Base-by-base conservation (phyloP, 2,888 invertebrate genomes). In the Cylloceria caligata region DNA sequence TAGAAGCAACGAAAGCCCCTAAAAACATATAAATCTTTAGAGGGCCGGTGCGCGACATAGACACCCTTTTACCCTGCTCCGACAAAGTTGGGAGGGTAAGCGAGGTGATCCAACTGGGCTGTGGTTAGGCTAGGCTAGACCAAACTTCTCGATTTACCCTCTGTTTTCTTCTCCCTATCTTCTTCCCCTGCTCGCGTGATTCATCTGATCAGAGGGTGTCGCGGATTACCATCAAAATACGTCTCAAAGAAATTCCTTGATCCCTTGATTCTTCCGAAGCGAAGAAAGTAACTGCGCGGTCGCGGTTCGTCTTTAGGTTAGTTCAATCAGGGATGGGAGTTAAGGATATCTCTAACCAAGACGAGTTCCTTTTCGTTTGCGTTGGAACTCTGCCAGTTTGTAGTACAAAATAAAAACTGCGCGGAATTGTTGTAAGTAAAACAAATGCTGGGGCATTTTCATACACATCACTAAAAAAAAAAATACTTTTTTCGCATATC, bases 211-310 rank as follows among this genome's bases (percentile, higher is more conserved):
- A 55, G 75, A 49, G 73, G 74, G 82, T 82, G 84, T 85, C 81
- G 68, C 83, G 88, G 89, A 89, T 91, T 90, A 90, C 88, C 89
- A 88, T 88, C 90, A 88, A 91, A 91, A 91, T 91, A 89, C 89
- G 88, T 86, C 87, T 86, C 39, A 49, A 69, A 77, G 87, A 83
- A 89, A 91, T 89, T 89, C 87, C 87, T 89, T 90, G 86, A 89
- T 90, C 88, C 89, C 83, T 88, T 88, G 88, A 89, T 88, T 84
- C 88, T 81, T 42, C 34, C 13, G 27, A 47, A 60, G 30, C 45
- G 39, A 65, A 55, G 55, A 77, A 69, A 81, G 62, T 64, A 19
- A 57, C 57, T 47, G 69, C 9, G 57, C 19, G 30, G 36, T 71
- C 36, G 55, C 55, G 36, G n/a, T 64, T 7, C 36, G 69, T 69